Evolutionary conservation across 2,797 vertebrate species (phyloP), one percentile per base, ranked within the genome.

Genomic region (Valencia hispanica): DNA sequence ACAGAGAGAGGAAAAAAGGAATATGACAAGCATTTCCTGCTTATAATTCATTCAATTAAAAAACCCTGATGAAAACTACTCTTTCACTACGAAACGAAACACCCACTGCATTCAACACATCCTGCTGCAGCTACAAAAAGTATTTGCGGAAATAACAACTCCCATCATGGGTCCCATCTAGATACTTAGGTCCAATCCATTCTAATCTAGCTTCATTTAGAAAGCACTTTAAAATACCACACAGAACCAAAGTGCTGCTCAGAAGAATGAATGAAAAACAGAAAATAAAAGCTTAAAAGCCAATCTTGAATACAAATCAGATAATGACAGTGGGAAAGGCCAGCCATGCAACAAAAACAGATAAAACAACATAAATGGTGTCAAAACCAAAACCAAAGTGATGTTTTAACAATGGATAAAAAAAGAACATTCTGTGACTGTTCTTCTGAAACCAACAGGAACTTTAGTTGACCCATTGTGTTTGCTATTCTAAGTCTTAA

Each of bases 41-140:
- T 74, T 41, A 20, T 55, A 79, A 78, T 41, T 43, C 32, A 48
- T 78, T 70, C 75, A 80, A 74, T 84, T 82, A 80, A 82, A 82
- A 72, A 81, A 76, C 77, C 25, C 32, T 53, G 59, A 69, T 74
- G 39, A 76, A 39, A 66, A 45, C 51, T 69, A 53, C 10, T 66
- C 25, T 22, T 55, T 34, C 17, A 6, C 30, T 61, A n/a, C n/a
- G n/a, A n/a, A n/a, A n/a, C n/a, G 57, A 34, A 61, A 34, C 30
- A 30, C 30, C 53, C 57, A 61, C 30, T 61, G 57, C 57, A 34
- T 15, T 18, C 30, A 9, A 61, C 2, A 34, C 30, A 61, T 61
- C 30, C 57, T 61, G 30, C 30, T 32, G 57, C 57, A 57, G 17
- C 57, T 61, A 61, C 57, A 34, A 17, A 57, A 57, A 57, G 27